phyloP scores from a whole-genome alignment of 2,797 vertebrate species.

The Poeciliopsis paucimaculata region DNA sequence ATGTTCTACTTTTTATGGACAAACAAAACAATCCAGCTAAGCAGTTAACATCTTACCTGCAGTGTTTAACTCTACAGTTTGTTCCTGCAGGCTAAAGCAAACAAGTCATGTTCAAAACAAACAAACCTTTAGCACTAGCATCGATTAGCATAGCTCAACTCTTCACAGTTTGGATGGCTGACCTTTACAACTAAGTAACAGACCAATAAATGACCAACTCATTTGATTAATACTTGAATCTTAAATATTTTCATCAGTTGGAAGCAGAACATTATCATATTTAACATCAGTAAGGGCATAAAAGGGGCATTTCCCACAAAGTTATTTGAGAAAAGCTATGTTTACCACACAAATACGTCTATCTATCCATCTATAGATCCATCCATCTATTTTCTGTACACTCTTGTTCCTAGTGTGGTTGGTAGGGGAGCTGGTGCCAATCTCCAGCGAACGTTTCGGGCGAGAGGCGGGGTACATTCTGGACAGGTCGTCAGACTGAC shows the following conservation, averaged over 20 bases:
- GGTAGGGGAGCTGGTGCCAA: no score
- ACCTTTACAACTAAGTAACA: not conserved
- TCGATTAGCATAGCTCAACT: not conserved
- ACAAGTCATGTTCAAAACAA: not conserved
- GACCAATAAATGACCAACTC: not conserved
- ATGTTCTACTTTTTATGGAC: not conserved
- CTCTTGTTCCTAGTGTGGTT: no score
- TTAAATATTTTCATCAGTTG: no score
- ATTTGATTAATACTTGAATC: no score
- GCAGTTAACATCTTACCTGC: no score
- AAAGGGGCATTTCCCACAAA: no score
- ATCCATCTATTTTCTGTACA: no score
- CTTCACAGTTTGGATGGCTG: not conserved
- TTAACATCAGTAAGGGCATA: no score
- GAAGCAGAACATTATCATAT: no score
- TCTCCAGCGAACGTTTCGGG: no score
- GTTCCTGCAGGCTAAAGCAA: not conserved
- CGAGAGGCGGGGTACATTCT: no score
- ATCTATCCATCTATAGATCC: not conserved
- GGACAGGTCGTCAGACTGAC: no score
- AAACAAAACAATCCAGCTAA: not conserved
- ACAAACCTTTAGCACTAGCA: not conserved
- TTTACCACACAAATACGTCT: not conserved
- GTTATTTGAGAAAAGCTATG: not conserved
- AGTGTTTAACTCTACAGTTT: not conserved